Base-by-base conservation (phyloP, 2,797 vertebrate genomes). In the Ambastaia sidthimunki region DNA sequence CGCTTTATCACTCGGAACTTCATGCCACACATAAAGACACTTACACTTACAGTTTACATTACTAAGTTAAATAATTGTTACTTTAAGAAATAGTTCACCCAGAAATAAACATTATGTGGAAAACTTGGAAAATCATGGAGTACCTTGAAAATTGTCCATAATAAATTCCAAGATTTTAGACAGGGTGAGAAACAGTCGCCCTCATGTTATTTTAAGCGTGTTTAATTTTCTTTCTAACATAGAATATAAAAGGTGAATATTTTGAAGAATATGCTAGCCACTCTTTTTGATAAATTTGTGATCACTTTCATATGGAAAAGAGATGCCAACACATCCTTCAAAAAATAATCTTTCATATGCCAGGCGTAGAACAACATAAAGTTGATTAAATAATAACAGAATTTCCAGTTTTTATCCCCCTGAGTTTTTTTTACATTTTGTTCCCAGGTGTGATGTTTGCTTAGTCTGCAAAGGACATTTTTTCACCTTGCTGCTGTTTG, bases 391-490 rank as follows among this genome's bases (percentile, higher is more conserved):
- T 19, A n/a, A 55, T 3, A 55, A 55, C 52, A 55, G 7, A 55
- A 21, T 21, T 23, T 57, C 10, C 11, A 57, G 21, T 57, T 23
- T 19, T 54, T 47, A 23, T 9, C 13, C 31, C 71, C 50, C 4
- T 69, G 57, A 4, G 23, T 50, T 28, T 31, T 71, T 65, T 71
- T 16, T 13, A 44, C 28, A 34, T 72, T 72, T 13, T 28, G 2
- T 41, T 74, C 70, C 67, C 55, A 62, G 44, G 63, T 80, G 44
- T 44, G 41, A 28, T 21, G n/a, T 85, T 80, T 84, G 66, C 71
- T 84, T 72, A 72, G 80, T 80, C 74, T 84, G 47, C 31, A 67
- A 15, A 7, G 69, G 19, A n/a, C 31, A 23, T 52, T 18, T 50
- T 54, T 75, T 41, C 52, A 18, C 52, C 74, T 47, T 44, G 63